Percentiles rank a stretch among this genome's conserved stretches.
Evolutionary conservation across 2,113 vertebrate species (phyloP).

Genomic region (Actenoides hombroni): DNA sequence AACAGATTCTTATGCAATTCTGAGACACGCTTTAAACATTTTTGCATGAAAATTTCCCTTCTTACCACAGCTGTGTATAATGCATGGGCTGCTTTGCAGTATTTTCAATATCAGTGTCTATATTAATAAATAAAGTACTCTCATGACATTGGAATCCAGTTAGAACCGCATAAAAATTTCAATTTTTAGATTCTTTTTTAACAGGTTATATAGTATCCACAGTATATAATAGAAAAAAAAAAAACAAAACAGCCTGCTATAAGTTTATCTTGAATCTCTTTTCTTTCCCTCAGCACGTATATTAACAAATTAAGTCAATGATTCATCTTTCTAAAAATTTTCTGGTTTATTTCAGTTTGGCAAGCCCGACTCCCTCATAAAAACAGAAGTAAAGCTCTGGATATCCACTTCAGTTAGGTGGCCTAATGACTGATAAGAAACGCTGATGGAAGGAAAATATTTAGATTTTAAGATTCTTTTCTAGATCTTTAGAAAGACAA

Average conservation of each 20-base stretch:
- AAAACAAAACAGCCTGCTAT: neutral
- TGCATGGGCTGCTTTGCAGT: neutral
- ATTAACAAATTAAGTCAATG: neutral
- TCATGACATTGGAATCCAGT: neutral
- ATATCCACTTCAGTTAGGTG: neutral
- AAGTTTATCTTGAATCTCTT: neutral
- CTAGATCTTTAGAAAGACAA: neutral
- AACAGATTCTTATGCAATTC: neutral
- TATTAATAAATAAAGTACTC: neutral
- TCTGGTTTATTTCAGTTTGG: neutral
- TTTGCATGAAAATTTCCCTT: neutral
- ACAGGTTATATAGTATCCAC: neutral
- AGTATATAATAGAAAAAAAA: neutral
- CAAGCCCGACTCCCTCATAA: neutral
- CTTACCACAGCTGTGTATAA: neutral
- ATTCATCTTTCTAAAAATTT: neutral
- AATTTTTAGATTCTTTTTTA: neutral
- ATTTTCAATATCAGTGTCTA: neutral
- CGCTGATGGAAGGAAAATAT: neutral
- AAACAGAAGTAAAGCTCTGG: neutral
- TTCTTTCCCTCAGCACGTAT: neutral
- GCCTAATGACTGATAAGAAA: neutral
- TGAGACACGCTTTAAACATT: neutral
- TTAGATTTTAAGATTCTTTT: neutral
- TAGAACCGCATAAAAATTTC: neutral